Percentiles rank a stretch among this genome's conserved stretches.
Evolutionary conservation across 2,888 invertebrate species (phyloP).

Genomic region (Ormyrus labotus): DNA sequence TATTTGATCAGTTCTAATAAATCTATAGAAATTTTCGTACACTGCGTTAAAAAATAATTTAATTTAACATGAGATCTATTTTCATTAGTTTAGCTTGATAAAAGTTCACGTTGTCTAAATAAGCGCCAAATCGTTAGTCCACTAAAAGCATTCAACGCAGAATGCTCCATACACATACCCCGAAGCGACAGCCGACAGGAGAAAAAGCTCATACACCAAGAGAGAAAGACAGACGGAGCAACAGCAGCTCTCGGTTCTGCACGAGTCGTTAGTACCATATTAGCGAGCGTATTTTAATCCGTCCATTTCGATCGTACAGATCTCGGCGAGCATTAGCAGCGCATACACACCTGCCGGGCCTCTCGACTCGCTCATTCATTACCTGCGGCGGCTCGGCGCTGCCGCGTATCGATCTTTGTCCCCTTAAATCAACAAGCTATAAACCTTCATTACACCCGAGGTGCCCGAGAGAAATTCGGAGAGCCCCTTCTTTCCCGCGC

Average conservation of each 20-base stretch:
- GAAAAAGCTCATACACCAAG: conserved; percentile 7
- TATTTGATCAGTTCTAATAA: too few species aligned
- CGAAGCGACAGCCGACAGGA: not conserved
- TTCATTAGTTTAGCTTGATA: too few species aligned
- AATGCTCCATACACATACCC: too few species aligned
- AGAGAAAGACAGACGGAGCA: not conserved
- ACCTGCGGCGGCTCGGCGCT: conserved; percentile 39
- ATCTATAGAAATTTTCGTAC: too few species aligned
- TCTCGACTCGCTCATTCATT: conserved; percentile 46
- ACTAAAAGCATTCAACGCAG: too few species aligned
- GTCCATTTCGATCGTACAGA: conserved; percentile 23
- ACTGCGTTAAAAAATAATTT: too few species aligned
- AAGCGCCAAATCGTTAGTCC: too few species aligned
- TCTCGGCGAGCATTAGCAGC: not conserved
- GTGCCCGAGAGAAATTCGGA: conserved; percentile 56
- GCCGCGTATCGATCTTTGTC: conserved; percentile 58
- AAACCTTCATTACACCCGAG: conserved; percentile 58
- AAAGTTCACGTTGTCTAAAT: too few species aligned
- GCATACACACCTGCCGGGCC: conserved; percentile 3
- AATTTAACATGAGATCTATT: too few species aligned
- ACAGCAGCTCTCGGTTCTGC: not conserved
- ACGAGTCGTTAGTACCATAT: conserved; percentile 53
- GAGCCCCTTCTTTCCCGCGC: conserved; percentile 5
- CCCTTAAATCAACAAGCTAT: conserved; percentile 59
- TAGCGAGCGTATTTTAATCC: conserved; percentile 56